Percentiles rank a stretch among this genome's conserved stretches.
Evolutionary conservation across 92 coral and sea anemone genomes (phyloP).

Genomic region (Siderastrea siderea): DNA sequence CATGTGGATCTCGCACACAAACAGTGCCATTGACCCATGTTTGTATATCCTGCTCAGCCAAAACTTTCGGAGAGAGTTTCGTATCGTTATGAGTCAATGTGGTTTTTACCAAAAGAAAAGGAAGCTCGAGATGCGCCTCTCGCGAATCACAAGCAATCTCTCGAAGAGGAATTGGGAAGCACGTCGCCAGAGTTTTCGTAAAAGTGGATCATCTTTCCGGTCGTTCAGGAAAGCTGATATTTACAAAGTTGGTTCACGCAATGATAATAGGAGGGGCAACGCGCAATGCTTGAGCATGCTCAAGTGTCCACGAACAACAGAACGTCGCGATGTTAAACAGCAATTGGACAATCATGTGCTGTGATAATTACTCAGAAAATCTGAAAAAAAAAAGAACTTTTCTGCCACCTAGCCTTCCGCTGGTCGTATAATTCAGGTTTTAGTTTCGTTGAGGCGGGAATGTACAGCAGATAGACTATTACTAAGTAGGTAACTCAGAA

Average conservation of each 20-base stretch:
- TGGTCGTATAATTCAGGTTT: too few species aligned
- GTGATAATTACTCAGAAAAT: background rate
- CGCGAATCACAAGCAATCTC: slow-evolving; percentile 9
- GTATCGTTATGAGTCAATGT: slow-evolving; percentile 19
- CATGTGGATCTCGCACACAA: slow-evolving; percentile 71
- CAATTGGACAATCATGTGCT: slow-evolving; percentile 5
- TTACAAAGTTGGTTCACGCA: background rate
- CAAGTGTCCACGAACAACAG: background rate
- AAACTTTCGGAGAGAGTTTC: slow-evolving; percentile 76
- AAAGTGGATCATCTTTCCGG: slow-evolving; percentile 7
- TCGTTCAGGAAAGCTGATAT: slow-evolving; percentile 7
- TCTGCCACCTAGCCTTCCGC: too few species aligned
- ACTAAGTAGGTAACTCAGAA: too few species aligned
- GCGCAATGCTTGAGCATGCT: background rate
- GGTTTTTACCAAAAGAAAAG: slow-evolving; percentile 16
- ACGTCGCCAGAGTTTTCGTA: background rate
- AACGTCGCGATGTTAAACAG: background rate
- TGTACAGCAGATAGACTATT: too few species aligned
- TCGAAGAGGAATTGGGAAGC: slow-evolving; percentile 12
- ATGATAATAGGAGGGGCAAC: background rate
- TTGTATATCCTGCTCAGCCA: slow-evolving; percentile 72
- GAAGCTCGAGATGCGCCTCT: slow-evolving; percentile 4
- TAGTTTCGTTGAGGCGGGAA: too few species aligned
- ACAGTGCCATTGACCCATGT: slow-evolving; percentile 76
- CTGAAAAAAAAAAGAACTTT: background rate